These are phyloP conservation scores for Ceramica pisi DNA, from an alignment of 2,888 invertebrate species.

Conservation along the genomic window DNA sequence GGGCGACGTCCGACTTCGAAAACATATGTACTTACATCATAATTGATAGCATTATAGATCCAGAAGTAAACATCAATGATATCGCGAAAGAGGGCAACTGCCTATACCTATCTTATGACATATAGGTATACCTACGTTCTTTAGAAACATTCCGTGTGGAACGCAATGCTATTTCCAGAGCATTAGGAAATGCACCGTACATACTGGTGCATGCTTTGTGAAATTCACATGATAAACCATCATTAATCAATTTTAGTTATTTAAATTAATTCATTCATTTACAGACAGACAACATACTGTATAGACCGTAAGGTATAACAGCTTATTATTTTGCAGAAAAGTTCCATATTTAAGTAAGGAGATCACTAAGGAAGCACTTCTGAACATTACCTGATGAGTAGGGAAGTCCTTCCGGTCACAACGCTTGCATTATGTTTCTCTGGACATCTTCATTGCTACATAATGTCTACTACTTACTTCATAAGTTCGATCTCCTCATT, in stretches of 20 bases:
- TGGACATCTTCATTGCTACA: neutral
- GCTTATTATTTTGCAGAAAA: too few relatives aligned
- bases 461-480: neutral
- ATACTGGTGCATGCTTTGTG: neutral
- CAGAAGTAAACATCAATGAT: constrained; percentile 2
- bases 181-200: too few relatives aligned
- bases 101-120: neutral
- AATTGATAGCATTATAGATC: neutral
- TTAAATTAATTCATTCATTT: neutral
- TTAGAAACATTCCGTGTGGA: constrained; percentile 1
- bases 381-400: neutral
- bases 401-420: neutral
- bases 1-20: too few relatives aligned
- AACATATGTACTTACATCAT: too few relatives aligned
- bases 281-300: neutral
- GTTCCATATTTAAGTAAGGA: neutral
- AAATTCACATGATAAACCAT: neutral
- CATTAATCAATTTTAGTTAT: neutral
- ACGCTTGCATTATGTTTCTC: neutral
- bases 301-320: neutral
- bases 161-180: too few relatives aligned
- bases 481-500: constrained; percentile 5
- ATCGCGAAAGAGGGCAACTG: neutral
- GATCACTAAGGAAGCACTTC: neutral
- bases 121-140: neutral